phyloP scores from a whole-genome alignment of 1,140 invertebrate species.

The Trichomalopsis sarcophagae region DNA sequence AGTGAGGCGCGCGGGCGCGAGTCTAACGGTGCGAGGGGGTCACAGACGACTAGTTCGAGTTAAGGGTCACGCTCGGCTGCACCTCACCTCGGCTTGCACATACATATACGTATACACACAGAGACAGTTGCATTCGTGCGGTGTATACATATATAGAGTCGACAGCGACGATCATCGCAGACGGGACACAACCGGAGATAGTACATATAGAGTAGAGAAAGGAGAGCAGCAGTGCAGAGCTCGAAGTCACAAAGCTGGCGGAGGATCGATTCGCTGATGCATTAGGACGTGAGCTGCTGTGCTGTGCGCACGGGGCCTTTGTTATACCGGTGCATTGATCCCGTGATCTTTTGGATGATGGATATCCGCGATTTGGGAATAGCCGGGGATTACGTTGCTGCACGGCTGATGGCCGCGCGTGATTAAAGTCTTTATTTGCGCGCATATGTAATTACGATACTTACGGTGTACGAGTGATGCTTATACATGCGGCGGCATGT shows the following conservation, averaged over 20 bases:
- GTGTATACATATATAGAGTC: neutral
- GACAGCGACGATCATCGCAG: neutral
- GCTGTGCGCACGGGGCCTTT: neutral
- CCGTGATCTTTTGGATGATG: neutral
- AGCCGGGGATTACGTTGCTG: neutral
- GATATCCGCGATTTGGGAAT: neutral
- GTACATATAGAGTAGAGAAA: neutral
- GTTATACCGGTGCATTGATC: neutral
- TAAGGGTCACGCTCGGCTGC: constrained; percentile 69
- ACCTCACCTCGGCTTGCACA: constrained; percentile 10
- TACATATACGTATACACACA: neutral
- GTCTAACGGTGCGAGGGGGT: constrained; percentile 58
- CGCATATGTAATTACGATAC: neutral
- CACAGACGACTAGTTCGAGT: constrained; percentile 68
- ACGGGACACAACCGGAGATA: constrained; percentile 13
- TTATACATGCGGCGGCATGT: neutral
- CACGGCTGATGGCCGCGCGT: too few relatives aligned
- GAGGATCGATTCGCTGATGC: neutral
- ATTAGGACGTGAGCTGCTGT: neutral
- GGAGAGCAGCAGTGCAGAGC: neutral
- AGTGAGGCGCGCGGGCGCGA: neutral
- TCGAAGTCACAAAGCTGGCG: neutral
- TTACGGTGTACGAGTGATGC: neutral
- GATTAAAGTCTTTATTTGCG: too few relatives aligned
- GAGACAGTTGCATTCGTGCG: neutral